Evolutionary conservation across 2,113 vertebrate species (phyloP).

Genomic region (Tragulus kanchil): DNA sequence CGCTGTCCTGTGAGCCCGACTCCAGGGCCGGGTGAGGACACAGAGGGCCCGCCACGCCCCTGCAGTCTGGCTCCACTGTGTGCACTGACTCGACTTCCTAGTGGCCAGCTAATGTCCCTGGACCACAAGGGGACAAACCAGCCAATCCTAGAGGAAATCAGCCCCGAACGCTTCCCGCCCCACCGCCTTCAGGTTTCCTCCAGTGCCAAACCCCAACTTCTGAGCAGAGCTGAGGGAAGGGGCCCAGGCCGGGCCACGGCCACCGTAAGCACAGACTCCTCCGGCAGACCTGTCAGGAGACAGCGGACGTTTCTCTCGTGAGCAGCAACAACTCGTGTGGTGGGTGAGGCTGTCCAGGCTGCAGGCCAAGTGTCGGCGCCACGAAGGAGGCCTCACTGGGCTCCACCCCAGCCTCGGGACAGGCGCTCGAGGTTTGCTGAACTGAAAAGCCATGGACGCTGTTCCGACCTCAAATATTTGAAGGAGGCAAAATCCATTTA

Average conservation of each 20-base stretch:
- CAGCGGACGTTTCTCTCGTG: accelerated
- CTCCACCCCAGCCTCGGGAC: background rate
- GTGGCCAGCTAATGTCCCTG: background rate
- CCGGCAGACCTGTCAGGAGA: background rate
- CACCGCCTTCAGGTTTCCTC: background rate
- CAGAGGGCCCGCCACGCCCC: accelerated
- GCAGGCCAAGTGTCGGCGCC: background rate
- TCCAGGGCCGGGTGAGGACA: background rate
- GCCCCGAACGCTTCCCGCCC: background rate
- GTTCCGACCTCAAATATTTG: background rate
- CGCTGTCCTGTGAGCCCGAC: background rate
- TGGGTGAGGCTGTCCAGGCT: background rate
- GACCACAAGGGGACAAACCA: too few relatives aligned
- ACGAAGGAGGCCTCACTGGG: background rate
- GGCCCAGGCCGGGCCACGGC: background rate
- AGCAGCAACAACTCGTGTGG: accelerated
- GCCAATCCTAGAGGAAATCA: too few relatives aligned
- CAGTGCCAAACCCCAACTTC: background rate
- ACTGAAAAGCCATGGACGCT: background rate
- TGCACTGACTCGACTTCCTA: background rate
- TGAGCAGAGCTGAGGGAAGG: background rate
- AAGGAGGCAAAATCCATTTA: background rate
- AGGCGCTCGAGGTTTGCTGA: background rate
- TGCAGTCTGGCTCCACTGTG: background rate
- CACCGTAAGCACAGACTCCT: background rate